Percentiles rank a stretch among this genome's conserved stretches.
phyloP scores from a whole-genome alignment of 2,888 invertebrate species.

The Zaprionus bogoriensis region DNA sequence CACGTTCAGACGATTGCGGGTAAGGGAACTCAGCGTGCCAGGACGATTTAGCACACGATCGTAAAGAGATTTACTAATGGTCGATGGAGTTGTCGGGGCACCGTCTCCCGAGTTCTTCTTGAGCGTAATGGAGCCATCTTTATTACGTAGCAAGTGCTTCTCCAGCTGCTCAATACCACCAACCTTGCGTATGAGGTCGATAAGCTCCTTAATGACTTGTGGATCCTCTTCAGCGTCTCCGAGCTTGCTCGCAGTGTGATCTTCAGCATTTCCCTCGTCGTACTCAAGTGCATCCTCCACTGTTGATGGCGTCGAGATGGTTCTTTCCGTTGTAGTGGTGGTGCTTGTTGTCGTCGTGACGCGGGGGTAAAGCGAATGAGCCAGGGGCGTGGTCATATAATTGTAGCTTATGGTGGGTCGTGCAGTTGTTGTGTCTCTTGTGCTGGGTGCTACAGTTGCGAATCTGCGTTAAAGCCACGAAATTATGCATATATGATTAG shows the following conservation, averaged over 20 bases:
- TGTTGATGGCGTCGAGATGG: constrained; percentile 81
- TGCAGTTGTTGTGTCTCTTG: constrained; percentile 78
- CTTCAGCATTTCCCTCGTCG: constrained; percentile 83
- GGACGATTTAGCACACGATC: constrained; percentile 87
- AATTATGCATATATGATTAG: too few species aligned
- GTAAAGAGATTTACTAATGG: constrained; percentile 90
- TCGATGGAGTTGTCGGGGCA: constrained; percentile 84
- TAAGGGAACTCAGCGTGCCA: constrained; percentile 73
- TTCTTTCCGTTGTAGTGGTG: constrained; percentile 82
- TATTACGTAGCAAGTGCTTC: constrained; percentile 87
- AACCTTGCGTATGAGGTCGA: constrained; percentile 92
- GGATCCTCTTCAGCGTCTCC: constrained; percentile 82
- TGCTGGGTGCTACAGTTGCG: constrained; percentile 84
- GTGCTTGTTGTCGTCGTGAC: constrained; percentile 79
- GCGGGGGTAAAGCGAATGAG: constrained; percentile 76
- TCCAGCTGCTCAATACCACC: constrained; percentile 94
- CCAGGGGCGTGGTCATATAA: constrained; percentile 82
- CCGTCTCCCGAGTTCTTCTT: constrained; percentile 81
- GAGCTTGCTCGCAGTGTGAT: constrained; percentile 38
- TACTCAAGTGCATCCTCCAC: constrained; percentile 84
- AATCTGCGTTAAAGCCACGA: constrained; percentile 81
- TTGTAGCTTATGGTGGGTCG: constrained; percentile 83
- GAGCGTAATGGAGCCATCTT: constrained; percentile 84
- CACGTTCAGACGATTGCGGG: constrained; percentile 76
- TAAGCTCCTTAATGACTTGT: constrained; percentile 90